A percentile compares a stretch with the other conserved stretches of the same genome.
phyloP scores from a whole-genome alignment of 2,888 invertebrate genomes.

The Allygus modestus region DNA sequence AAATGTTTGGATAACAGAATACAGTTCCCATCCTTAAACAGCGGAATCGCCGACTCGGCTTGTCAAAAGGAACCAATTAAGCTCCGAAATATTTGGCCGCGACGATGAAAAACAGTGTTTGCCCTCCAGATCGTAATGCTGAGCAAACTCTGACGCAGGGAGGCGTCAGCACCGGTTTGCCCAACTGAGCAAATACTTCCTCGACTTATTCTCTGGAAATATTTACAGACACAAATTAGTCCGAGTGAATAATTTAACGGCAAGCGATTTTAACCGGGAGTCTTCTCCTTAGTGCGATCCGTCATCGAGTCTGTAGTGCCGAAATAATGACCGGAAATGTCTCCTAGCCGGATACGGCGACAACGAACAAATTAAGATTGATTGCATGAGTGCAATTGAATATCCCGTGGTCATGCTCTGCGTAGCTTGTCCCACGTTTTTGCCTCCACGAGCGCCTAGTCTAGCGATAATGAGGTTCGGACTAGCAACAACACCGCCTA shows the following conservation, averaged over 20 bases:
- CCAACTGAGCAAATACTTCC: constrained; percentile 33
- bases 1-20: not conserved
- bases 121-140: constrained; percentile 31
- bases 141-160: constrained; percentile 45
- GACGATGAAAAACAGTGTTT: constrained; percentile 53
- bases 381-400: constrained; percentile 52
- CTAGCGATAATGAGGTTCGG: not conserved
- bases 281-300: not conserved
- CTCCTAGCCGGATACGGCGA: constrained; percentile 20
- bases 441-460: not conserved
- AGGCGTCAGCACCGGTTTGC: constrained; percentile 48
- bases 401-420: constrained; percentile 40
- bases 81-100: constrained; percentile 36
- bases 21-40: not conserved
- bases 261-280: not conserved
- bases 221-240: constrained; percentile 58
- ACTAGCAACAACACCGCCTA: not conserved
- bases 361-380: constrained; percentile 56
- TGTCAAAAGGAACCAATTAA: constrained; percentile 49
- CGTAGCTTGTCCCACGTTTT: constrained; percentile 40
- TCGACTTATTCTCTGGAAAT: constrained; percentile 52
- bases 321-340: constrained; percentile 47
- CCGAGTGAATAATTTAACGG: constrained; percentile 41
- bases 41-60: constrained; percentile 10
- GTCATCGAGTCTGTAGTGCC: not conserved